phyloP scores from a whole-genome alignment of 2,113 vertebrate genomes.

The Dascyllus trimaculatus region DNA sequence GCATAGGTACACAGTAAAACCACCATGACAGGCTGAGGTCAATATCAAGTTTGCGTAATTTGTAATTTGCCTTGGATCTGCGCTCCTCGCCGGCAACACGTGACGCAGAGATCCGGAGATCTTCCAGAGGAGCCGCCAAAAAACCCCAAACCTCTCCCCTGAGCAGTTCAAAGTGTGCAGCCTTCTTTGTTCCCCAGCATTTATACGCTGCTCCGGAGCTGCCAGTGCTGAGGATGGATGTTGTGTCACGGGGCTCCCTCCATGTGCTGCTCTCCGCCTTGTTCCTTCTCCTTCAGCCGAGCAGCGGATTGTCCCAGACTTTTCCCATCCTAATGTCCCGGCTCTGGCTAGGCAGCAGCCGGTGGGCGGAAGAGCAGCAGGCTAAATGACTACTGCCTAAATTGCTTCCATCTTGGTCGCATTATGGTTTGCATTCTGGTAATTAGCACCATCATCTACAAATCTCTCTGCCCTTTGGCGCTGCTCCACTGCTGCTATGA shows the following conservation, averaged over 20 bases:
- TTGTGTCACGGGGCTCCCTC: constrained; percentile 31
- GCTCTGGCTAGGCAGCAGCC: constrained; percentile 76
- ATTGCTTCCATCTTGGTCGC: constrained; percentile 93
- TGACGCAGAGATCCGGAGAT: constrained; percentile 24
- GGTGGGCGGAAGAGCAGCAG: constrained; percentile 89
- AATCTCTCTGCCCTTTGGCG: constrained; percentile 91
- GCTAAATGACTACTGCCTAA: constrained; percentile 90
- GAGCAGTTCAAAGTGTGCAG: constrained; percentile 35
- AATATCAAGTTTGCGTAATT: constrained; percentile 9
- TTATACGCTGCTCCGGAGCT: constrained; percentile 14
- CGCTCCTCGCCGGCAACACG: neutral
- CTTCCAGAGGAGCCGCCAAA: constrained; percentile 7
- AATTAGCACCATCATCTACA: constrained; percentile 93
- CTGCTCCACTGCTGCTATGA: constrained; percentile 82
- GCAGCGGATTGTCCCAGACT: constrained; percentile 69
- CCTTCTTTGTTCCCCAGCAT: constrained; percentile 10
- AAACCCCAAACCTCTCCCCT: constrained; percentile 58
- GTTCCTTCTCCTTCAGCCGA: constrained; percentile 42
- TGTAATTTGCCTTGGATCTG: constrained; percentile 67
- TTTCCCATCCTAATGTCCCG: constrained; percentile 72
- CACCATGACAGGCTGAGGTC: constrained; percentile 1
- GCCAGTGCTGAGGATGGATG: constrained; percentile 5
- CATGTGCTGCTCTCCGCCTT: constrained; percentile 36
- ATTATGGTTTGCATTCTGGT: constrained; percentile 90
- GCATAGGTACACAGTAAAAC: neutral